Evolutionary conservation across 2,888 invertebrate genomes (phyloP), one percentile per base, ranked within the genome.

Genomic region (Octodonta nipae): DNA sequence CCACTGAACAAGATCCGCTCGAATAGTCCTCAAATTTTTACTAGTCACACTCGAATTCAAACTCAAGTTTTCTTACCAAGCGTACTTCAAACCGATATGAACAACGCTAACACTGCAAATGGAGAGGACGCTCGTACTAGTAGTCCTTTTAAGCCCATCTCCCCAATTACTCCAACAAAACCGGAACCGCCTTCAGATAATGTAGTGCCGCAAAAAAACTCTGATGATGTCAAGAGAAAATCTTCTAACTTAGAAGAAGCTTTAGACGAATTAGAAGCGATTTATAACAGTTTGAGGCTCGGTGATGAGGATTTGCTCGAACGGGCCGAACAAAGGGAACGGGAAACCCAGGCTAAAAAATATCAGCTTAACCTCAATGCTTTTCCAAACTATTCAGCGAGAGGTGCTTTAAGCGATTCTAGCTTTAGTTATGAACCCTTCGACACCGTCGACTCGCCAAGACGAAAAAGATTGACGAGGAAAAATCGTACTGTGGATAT

Each of bases 221-320:
- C n/a, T 28, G 49, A 50, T 37, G 47, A 56, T 54, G 24, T 39
- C 4, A 49, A 68, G 47, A 63, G 73, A 45, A 81, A 79, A 57
- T 81, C 82, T 2, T 75, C 77, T 10, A 86, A 86, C 58, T 66
- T 87, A 22, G 87, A 87, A 54, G 87, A 89, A 52, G 89, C 89
- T 32, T 68, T 91, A 13, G 79, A 79, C 49, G 91, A 91, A 60
- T 60, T 91, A 33, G 89, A 91, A 65, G 81, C 82, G n/a, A 88
- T 91, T 52, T 85, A 86, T 54, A 83, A 86, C 47, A 87, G 85
- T 48, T 67, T 91, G 34, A 77, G 79, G n/a, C 65, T 88, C 30
- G 81, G 79, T 1, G 87, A 87, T 52, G 83, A 84, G 56, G 81
- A 84, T 61, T 66, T 85, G 35, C 58, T 85, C 31, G 84, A 84